These are phyloP conservation scores for Gymnocheta viridis DNA, from an alignment of 2,888 invertebrate genomes.

Conservation along the genomic window DNA sequence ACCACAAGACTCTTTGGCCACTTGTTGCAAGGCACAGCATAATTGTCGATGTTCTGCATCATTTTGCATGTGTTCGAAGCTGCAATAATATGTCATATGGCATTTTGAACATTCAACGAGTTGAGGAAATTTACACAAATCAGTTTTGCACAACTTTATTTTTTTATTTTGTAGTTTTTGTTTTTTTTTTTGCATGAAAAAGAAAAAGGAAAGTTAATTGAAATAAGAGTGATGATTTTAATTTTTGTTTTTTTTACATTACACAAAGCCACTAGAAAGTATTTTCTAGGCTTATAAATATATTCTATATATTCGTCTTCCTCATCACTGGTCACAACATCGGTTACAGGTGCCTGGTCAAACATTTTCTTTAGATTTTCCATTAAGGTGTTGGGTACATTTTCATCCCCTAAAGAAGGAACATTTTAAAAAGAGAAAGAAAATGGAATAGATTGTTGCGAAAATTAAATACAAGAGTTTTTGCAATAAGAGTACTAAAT, in stretches of 20 bases:
- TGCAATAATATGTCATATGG: constrained; percentile 86
- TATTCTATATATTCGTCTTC: constrained; percentile 85
- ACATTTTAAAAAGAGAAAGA: too few relatives aligned
- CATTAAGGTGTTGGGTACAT: constrained; percentile 74
- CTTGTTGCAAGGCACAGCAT: constrained; percentile 85
- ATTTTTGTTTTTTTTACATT: constrained; percentile 74
- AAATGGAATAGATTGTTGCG: too few relatives aligned
- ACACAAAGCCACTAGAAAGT: constrained; percentile 85
- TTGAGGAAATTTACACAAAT: constrained; percentile 73
- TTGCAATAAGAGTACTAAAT: background rate
- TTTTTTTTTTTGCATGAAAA: constrained; percentile 1
- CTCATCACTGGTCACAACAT: constrained; percentile 81
- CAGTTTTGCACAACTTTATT: constrained; percentile 76
- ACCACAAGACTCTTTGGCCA: constrained; percentile 84
- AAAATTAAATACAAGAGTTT: too few relatives aligned
- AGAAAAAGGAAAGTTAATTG: constrained; percentile 72
- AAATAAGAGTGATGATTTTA: background rate
- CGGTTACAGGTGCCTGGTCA: constrained; percentile 76
- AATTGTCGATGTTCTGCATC: constrained; percentile 85
- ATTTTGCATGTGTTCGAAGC: constrained; percentile 84
- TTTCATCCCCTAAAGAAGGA: constrained; percentile 73
- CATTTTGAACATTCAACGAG: constrained; percentile 80
- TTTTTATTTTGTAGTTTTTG: constrained; percentile 9
- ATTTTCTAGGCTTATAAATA: constrained; percentile 86
- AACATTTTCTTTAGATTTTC: constrained; percentile 78